A percentile compares a stretch with the other conserved stretches of the same genome.
Conservation (phyloP, 2,797 vertebrate genomes). For the Mastacembelus armatus region DNA sequence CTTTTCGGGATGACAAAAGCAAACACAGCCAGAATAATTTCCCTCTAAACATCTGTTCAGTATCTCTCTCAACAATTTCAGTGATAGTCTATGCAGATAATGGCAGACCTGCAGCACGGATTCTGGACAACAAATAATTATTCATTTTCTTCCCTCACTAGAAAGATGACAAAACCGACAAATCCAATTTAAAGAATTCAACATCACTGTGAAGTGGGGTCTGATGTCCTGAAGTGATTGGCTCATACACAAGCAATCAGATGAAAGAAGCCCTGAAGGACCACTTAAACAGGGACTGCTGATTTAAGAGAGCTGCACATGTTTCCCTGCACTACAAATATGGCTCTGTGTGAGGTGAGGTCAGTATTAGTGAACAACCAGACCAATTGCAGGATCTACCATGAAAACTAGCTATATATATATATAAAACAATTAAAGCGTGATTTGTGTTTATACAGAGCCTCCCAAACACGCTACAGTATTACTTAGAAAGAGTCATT, state of each 20-base stretch:
- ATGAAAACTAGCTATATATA: constrained; percentile 26
- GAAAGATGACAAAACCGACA: constrained; percentile 31
- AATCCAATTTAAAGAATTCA: constrained; percentile 52
- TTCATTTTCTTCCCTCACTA: constrained; percentile 43
- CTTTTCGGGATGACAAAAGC: constrained; percentile 1
- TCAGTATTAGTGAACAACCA: no score
- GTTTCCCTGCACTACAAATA: constrained; percentile 40
- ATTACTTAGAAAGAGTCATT: constrained; percentile 25
- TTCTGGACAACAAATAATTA: constrained; percentile 36
- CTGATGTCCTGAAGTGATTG: constrained; percentile 84
- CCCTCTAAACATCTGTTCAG: neutral
- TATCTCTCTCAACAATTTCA: neutral
- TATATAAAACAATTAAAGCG: no score
- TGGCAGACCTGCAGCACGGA: constrained; percentile 21
- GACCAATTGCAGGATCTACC: no score
- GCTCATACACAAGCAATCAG: constrained; percentile 83
- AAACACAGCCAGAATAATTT: constrained; percentile 13
- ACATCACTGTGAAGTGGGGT: constrained; percentile 57
- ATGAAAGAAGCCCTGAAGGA: constrained; percentile 69
- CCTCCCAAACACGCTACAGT: constrained; percentile 3
- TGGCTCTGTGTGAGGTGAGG: constrained; percentile 31
- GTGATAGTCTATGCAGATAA: constrained; percentile 25
- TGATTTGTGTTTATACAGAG: constrained; percentile 30
- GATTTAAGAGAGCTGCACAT: constrained; percentile 78
- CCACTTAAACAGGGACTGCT: constrained; percentile 73